Base-by-base conservation (phyloP, 2,797 vertebrate species). In the Gymnocypris eckloni region DNA sequence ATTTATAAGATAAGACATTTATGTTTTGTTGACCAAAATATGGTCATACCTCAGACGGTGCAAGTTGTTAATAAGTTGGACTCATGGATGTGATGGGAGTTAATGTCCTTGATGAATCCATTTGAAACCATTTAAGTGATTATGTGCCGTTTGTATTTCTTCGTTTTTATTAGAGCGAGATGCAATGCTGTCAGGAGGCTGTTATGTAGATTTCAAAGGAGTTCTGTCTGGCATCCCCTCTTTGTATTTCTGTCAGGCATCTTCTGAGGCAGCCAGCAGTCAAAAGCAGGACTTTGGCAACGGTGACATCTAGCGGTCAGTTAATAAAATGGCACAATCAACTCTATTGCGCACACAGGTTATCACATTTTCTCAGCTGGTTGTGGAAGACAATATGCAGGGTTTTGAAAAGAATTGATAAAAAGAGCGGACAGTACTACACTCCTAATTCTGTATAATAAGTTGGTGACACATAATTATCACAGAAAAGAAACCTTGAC, bases 251-350 rank as follows among this genome's bases (percentile, higher is more conserved):
- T 59, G 70, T 87, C 61, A 78, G 83, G 43, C 41, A 71, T 82
- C 56, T 73, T 75, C 37, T 13, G n/a, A 50, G 69, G n/a, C 52
- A 45, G 28, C 18, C 56, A 20, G 43, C 3, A 83, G 39, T 7
- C 70, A 22, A 20, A 66, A 45, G 0, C 84, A 88, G 52, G 13
- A 43, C 45, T 83, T 59, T 82, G 83, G 61, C 61, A 69, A 82
- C 56, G 67, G 61, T 70, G 88, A 54, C 88, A 72, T 71, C 84
- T 71, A 75, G 83, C 87, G 90, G n/a, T 8, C 67, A n/a, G 20
- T 33, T 71, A 43, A 28, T 22, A 6, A 75, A 79, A 88, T 59
- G 82, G 18, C 79, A 80, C 20, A 22, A 37, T 59, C n/a, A 78
- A 5, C 2, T 50, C 22, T 4, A 12, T 25, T 11, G 50, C 15